Evolutionary conservation across 2,888 invertebrate species (phyloP).

Genomic region (Allacma fusca): DNA sequence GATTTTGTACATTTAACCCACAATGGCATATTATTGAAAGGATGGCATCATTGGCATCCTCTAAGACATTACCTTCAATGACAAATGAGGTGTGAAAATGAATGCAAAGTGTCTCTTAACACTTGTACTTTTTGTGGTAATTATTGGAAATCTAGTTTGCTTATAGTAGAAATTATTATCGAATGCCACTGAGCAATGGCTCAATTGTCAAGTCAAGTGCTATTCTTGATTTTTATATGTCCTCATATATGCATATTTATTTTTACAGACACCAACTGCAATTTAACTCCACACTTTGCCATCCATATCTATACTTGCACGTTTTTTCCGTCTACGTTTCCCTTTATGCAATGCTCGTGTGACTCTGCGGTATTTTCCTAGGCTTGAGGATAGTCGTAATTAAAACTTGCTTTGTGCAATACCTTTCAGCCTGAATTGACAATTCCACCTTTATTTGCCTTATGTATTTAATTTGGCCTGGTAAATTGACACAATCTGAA

Average conservation of each 20-base stretch:
- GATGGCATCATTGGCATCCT: not conserved
- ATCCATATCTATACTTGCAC: too few species aligned
- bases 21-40: not conserved
- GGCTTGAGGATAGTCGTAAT: slow-evolving; percentile 3
- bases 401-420: slow-evolving; percentile 2
- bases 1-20: not conserved
- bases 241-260: too few species aligned
- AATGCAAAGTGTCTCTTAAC: not conserved
- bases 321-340: too few species aligned
- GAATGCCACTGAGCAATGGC: not conserved
- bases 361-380: not conserved
- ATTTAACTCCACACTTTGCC: too few species aligned
- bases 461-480: not conserved
- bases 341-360: not conserved
- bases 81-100: slow-evolving; percentile 10
- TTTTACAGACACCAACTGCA: too few species aligned
- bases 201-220: too few species aligned
- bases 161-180: not conserved
- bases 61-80: slow-evolving; percentile 7
- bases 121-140: slow-evolving; percentile 16
- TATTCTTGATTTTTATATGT: too few species aligned
- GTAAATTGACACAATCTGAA: slow-evolving; percentile 12
- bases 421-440: not conserved
- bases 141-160: slow-evolving; percentile 8
- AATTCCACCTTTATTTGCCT: not conserved